Evolutionary conservation across 2,113 vertebrate genomes (phyloP).

Genomic region (Vireo altiloquus): DNA sequence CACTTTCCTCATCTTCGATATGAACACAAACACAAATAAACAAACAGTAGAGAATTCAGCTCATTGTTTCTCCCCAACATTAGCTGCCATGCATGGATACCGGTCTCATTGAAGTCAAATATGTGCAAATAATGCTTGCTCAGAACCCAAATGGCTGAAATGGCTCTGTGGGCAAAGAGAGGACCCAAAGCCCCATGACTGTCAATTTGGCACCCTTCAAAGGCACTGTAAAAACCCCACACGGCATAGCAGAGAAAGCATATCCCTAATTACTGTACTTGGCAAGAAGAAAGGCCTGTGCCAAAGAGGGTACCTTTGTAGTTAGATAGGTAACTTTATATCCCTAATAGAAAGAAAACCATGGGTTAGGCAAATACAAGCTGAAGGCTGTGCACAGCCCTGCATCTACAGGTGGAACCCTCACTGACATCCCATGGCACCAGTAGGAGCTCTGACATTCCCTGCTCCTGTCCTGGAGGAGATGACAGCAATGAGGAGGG

Average conservation of each 20-base stretch:
- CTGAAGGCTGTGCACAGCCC: not conserved
- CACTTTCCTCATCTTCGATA: slow-evolving; percentile 42
- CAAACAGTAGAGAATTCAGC: slow-evolving; percentile 10
- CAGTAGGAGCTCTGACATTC: not conserved
- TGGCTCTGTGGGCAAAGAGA: not conserved
- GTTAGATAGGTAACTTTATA: not conserved
- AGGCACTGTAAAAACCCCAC: not conserved
- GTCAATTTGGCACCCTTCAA: not conserved
- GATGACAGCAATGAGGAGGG: accelerated
- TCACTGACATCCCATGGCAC: not conserved
- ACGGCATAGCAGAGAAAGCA: not conserved
- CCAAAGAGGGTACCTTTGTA: not conserved
- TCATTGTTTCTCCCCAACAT: slow-evolving; percentile 44
- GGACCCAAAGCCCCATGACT: not conserved
- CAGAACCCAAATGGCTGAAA: slow-evolving; percentile 1
- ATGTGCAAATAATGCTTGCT: slow-evolving; percentile 23
- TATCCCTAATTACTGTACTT: not conserved
- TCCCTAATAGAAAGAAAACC: not conserved
- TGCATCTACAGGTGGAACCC: not conserved
- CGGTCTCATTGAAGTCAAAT: slow-evolving; percentile 26
- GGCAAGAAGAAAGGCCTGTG: not conserved
- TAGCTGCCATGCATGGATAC: not conserved
- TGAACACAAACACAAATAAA: slow-evolving; percentile 42
- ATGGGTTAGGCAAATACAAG: not conserved
- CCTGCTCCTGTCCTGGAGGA: not conserved